These are phyloP conservation scores for Gobionotothen gibberifrons DNA, from an alignment of 2,797 vertebrate genomes.

Conservation along the genomic window DNA sequence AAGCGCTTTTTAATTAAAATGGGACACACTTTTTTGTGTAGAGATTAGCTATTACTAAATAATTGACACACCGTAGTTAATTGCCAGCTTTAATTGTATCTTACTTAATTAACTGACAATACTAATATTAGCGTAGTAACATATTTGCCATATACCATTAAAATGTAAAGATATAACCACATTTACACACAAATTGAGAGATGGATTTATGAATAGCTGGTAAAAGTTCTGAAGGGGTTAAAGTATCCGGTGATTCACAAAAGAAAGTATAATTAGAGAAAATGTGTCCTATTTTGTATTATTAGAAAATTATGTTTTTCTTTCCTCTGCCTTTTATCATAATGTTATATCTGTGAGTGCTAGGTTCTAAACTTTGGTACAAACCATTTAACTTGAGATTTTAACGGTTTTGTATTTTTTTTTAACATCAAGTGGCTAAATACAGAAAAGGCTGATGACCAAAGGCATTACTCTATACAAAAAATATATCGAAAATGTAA, in stretches of 20 bases:
- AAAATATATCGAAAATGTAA: conserved; percentile 15
- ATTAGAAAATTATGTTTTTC: too few relatives aligned
- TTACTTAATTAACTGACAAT: neutral
- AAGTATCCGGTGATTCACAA: neutral
- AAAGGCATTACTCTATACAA: conserved; percentile 1
- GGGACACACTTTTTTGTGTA: too few relatives aligned
- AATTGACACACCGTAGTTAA: neutral
- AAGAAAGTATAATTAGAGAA: too few relatives aligned
- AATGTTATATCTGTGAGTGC: too few relatives aligned
- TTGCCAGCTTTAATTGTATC: neutral
- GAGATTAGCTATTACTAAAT: neutral
- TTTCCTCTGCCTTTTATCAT: too few relatives aligned
- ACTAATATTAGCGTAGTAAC: neutral
- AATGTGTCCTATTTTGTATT: too few relatives aligned
- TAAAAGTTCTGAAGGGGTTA: neutral
- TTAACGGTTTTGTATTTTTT: conserved; percentile 11
- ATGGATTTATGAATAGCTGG: neutral
- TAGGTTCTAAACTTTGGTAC: neutral
- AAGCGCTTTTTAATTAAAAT: neutral
- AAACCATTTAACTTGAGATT: conserved; percentile 1
- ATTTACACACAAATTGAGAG: neutral
- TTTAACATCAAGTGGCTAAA: conserved; percentile 15
- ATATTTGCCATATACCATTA: neutral
- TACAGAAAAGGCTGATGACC: conserved; percentile 6
- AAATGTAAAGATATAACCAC: neutral